Base-by-base conservation (phyloP, 2,888 invertebrate genomes). In the Cheilosia scutellata region DNA sequence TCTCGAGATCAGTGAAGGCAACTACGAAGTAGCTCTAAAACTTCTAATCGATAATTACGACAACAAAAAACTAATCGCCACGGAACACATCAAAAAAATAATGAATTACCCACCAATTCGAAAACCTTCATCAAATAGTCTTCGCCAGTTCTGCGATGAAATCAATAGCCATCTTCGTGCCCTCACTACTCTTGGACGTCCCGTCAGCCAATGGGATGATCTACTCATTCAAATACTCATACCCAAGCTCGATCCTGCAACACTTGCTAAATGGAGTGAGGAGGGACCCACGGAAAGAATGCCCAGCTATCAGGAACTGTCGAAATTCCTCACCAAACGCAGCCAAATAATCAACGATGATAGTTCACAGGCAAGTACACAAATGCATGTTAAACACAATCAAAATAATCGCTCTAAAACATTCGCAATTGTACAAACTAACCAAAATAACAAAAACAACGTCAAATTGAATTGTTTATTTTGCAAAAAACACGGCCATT, bases 331-430 rank as follows among this genome's bases (percentile, higher is more conserved):
- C 7, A 58, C 33, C 16, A 72, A 62, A 25, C 27, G 72, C 20
- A 62, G 53, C 27, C 53, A 47, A 31, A 33, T 44, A 5, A 40
- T 72, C 27, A 62, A 9, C 1, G 62, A 72, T 9, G 53, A 72
- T 9, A 62, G 9, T 62, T 27, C 53, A 58, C 62, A 62, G 72
- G 62, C 72, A 62, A 72, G 72, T 72, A 62, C 13, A 5, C 6
- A 20, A 25, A 33, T 55, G 6, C 42, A 74, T 44, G 16, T 27
- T 53, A 74, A 74, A 72, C 49, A 11, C 7, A 53, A 20, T 55
- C 33, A 60, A 40, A 49, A 4, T 27, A 11, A 2, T 27, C 47
- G 60, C 1, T 7, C 51, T 1, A 71, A 58, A 72, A 62, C 58
- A 13, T 72, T 62, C 29, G 29, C 47, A 13, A 71, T 58, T 58